Evolutionary conservation across 2,888 invertebrate genomes (phyloP).

Genomic region (Rotaria macrura): DNA sequence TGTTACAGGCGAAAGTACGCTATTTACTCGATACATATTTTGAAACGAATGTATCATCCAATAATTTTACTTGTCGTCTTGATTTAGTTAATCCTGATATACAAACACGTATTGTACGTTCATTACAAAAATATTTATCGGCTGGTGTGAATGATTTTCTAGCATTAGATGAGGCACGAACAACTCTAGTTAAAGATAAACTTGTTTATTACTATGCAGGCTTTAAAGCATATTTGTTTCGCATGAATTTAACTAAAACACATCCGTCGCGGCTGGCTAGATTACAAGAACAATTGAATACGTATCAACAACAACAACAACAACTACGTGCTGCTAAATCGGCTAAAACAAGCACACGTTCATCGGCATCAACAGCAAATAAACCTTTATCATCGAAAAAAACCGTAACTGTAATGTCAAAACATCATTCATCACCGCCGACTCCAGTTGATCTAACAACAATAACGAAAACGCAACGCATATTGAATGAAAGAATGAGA

Average conservation of each 20-base stretch:
- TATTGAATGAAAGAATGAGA: background rate
- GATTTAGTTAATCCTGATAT: background rate
- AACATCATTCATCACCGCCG: background rate
- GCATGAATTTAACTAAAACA: background rate
- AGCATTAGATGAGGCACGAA: slow-evolving; percentile 26
- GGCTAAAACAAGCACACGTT: background rate
- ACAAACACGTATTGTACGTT: background rate
- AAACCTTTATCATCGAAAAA: background rate
- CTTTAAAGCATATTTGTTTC: slow-evolving; percentile 24
- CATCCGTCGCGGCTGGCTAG: background rate
- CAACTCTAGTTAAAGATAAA: slow-evolving; percentile 26
- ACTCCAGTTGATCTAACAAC: background rate
- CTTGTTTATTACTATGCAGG: slow-evolving; percentile 30
- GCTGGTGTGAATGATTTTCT: background rate
- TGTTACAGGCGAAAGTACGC: background rate
- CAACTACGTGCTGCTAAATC: background rate
- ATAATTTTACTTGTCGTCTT: background rate
- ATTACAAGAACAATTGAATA: background rate
- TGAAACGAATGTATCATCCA: background rate
- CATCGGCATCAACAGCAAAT: background rate
- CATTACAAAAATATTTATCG: background rate
- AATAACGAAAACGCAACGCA: background rate
- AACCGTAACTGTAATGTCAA: background rate
- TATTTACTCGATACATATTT: background rate
- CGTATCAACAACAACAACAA: background rate